Base-by-base conservation (phyloP, 2,113 vertebrate species). In the Psittacula cyanocephala region DNA sequence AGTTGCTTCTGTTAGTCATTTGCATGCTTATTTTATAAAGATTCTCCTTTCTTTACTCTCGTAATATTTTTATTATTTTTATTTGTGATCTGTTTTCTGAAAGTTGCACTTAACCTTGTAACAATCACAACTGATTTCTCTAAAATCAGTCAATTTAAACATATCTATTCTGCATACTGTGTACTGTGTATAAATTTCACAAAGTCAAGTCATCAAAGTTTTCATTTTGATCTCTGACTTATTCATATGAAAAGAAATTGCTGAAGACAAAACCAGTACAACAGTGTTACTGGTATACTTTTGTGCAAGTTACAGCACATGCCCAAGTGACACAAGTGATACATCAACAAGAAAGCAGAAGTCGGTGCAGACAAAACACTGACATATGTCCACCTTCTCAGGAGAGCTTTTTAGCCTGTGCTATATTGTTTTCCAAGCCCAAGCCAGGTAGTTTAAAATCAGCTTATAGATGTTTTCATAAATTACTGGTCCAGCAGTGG, bases 1-100 rank as follows among this genome's bases (percentile, higher is more conserved):
- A 94, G 98, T 98, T 97, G 97, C 97, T 97, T 97, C 89, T 96
- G 87, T 90, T 94, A 91, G 23, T 95, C 60, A 97, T 98, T 98
- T 98, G 92, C 97, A 98, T 98, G 93, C 55, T 65, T 78, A 52
- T 71, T 97, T 92, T 94, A 89, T 96, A 98, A 97, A 95, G 86
- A 84, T 94, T 96, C 81, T 16, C 29, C 24, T 90, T 87, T 86
- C 35, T 86, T 95, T 95, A 81, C 68, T 11, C 85, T 86, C 47
- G 37, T 88, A 94, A 97, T 89, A 93, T 92, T 95, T 96, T 97
- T 96, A 91, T 89, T 82, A 31, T 4, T 91, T 98, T 81, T 68
- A 57, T 74, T 91, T 94, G 69, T 94, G 63, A 83, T 96, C 70
- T 98, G 64, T 95, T 97, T 92, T 97, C 97, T 74, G 39, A 69